Percentiles rank a stretch among this genome's conserved stretches.
These are phyloP conservation scores for Galaxea fascicularis DNA, from an alignment of 92 coral and sea anemone genomes.

Conservation along the genomic window DNA sequence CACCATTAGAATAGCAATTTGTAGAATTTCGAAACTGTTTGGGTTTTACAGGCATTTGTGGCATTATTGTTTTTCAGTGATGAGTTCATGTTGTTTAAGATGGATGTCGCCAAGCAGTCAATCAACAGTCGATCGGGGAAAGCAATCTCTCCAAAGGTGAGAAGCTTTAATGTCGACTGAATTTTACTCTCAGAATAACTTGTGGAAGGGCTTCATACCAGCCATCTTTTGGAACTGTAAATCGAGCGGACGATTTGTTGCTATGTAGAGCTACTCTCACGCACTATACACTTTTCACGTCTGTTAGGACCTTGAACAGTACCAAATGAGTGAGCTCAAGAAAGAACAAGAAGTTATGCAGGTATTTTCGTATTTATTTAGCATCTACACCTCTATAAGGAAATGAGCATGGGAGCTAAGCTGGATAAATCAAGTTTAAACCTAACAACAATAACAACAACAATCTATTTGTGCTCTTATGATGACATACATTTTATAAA, in stretches of 20 bases:
- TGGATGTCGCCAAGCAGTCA: slow-evolving; percentile 92
- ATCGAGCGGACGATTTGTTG: no score
- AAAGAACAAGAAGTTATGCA: slow-evolving; percentile 96
- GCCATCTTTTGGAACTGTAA: neutral
- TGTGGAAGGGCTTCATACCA: neutral
- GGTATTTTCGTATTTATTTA: slow-evolving; percentile 21
- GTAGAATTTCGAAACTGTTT: no score
- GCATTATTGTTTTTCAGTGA: slow-evolving; percentile 61
- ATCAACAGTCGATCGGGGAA: slow-evolving; percentile 97
- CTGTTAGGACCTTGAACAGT: slow-evolving; percentile 91
- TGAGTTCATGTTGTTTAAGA: slow-evolving; percentile 89
- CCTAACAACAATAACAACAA: no score
- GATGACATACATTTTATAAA: no score
- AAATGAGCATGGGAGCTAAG: no score
- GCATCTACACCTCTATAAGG: neutral
- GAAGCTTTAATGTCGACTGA: neutral
- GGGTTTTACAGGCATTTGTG: no score
- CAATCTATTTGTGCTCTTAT: no score
- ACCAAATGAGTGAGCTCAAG: slow-evolving; percentile 81
- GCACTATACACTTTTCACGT: neutral
- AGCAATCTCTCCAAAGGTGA: slow-evolving; percentile 88
- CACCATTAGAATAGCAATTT: no score
- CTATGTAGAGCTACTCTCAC: no score
- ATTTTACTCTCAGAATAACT: neutral
- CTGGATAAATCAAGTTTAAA: no score